These are phyloP conservation scores for Acleris literana DNA, from an alignment of 2,888 invertebrate species.

Conservation along the genomic window DNA sequence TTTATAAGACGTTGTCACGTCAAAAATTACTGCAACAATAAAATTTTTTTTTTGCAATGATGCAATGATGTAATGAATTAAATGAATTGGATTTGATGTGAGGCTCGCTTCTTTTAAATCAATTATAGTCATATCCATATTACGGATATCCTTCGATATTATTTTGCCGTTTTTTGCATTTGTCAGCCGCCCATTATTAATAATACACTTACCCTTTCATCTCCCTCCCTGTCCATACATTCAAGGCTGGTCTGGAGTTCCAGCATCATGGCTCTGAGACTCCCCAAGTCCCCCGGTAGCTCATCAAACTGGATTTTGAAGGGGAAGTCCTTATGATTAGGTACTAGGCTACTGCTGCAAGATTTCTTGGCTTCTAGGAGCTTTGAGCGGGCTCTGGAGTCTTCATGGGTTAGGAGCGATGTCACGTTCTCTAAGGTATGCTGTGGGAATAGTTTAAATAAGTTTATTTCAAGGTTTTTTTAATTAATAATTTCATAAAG, in stretches of 20 bases:
- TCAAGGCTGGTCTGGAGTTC: slow-evolving; percentile 86
- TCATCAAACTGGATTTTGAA: slow-evolving; percentile 76
- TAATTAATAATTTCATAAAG: too few relatives aligned
- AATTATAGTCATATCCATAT: too few relatives aligned
- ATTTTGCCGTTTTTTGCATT: too few relatives aligned
- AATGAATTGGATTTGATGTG: too few relatives aligned
- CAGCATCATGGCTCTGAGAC: slow-evolving; percentile 78
- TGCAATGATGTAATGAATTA: too few relatives aligned
- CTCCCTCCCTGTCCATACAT: slow-evolving; percentile 82
- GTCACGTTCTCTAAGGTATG: slow-evolving; percentile 66
- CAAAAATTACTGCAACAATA: too few relatives aligned
- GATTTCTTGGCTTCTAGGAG: slow-evolving; percentile 78
- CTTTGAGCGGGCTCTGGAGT: slow-evolving; percentile 75
- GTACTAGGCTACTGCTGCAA: slow-evolving; percentile 80
- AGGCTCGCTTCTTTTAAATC: too few relatives aligned
- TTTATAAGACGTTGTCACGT: too few relatives aligned
- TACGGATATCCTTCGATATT: too few relatives aligned
- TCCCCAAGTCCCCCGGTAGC: slow-evolving; percentile 79
- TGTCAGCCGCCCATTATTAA: too few relatives aligned
- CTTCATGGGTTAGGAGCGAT: slow-evolving; percentile 52
- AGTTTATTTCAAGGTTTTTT: too few relatives aligned
- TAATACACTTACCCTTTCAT: slow-evolving; percentile 76
- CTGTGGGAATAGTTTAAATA: slow-evolving; percentile 44
- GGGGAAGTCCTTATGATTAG: slow-evolving; percentile 83
- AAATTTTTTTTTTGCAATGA: too few relatives aligned